Evolutionary conservation across 2,113 vertebrate genomes (phyloP).

Genomic region (Scomber colias): DNA sequence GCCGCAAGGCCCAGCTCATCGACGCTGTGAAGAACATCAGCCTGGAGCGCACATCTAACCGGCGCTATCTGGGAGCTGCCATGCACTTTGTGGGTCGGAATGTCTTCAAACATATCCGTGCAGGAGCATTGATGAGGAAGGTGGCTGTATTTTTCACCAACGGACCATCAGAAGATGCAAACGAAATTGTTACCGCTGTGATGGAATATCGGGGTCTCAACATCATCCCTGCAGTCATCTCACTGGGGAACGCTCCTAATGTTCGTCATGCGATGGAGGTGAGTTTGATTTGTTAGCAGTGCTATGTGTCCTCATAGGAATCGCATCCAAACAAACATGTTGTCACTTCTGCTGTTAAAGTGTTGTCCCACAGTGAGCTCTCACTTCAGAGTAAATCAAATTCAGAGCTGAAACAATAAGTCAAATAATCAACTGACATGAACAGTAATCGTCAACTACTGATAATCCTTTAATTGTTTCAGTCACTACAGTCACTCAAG

Average conservation of each 20-base stretch:
- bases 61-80: conserved; percentile 83
- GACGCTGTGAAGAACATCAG: conserved; percentile 82
- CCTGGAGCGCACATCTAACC: conserved; percentile 79
- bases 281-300: not conserved
- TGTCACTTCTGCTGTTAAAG: no score
- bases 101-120: conserved; percentile 87
- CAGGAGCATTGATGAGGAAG: conserved; percentile 86
- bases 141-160: conserved; percentile 87
- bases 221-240: conserved; percentile 84
- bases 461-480: no score
- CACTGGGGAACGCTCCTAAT: conserved; percentile 79
- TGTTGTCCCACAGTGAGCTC: no score
- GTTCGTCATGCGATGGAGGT: conserved; percentile 84
- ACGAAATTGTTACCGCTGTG: conserved; percentile 80
- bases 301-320: no score
- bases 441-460: no score
- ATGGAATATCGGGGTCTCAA: conserved; percentile 87
- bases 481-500: no score
- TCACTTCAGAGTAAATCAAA: no score
- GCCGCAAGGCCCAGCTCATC: conserved; percentile 74
- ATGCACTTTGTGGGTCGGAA: conserved; percentile 91
- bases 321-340: no score
- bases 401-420: no score
- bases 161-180: conserved; percentile 71
- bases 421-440: no score